Conservation (phyloP, 1,140 invertebrate species). For the Venustaconcha ellipsiformis region DNA sequence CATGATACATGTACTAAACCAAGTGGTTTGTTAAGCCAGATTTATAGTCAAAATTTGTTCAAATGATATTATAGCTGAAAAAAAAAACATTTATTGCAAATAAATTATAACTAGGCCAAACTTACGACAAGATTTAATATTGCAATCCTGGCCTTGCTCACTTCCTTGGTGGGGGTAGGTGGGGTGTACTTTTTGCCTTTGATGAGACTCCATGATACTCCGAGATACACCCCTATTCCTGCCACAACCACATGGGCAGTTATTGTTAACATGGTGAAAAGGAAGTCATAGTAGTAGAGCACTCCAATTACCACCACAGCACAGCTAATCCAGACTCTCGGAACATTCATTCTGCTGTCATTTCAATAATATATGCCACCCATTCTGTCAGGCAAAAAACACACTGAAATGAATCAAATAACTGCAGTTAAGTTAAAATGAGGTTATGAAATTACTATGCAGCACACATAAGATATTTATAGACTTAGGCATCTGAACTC, state of each 20-base stretch:
- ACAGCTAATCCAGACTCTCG: conserved; percentile 13
- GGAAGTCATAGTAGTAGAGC: conserved; percentile 23
- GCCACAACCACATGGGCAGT: conserved; percentile 26
- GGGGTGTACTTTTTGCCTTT: conserved; percentile 48
- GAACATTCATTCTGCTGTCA: conserved; percentile 5
- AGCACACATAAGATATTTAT: too few species aligned
- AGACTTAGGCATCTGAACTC: too few species aligned
- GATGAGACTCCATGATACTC: conserved; percentile 45
- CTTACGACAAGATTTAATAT: conserved; percentile 48
- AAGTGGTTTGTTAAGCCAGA: too few species aligned
- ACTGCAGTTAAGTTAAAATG: too few species aligned
- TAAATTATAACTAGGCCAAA: not conserved
- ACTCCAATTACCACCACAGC: conserved; percentile 13
- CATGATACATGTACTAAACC: too few species aligned
- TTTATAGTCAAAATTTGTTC: too few species aligned
- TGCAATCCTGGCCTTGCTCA: conserved; percentile 24
- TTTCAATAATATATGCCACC: too few species aligned
- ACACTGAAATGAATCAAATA: too few species aligned
- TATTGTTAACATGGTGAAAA: conserved; percentile 28
- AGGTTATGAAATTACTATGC: too few species aligned
- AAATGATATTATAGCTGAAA: too few species aligned
- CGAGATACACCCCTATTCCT: conserved; percentile 33
- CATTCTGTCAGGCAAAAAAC: too few species aligned
- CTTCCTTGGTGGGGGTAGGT: conserved; percentile 18
- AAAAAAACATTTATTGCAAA: not conserved